Evolutionary conservation across 2,113 vertebrate species (phyloP).

Genomic region (Austrofundulus limnaeus): DNA sequence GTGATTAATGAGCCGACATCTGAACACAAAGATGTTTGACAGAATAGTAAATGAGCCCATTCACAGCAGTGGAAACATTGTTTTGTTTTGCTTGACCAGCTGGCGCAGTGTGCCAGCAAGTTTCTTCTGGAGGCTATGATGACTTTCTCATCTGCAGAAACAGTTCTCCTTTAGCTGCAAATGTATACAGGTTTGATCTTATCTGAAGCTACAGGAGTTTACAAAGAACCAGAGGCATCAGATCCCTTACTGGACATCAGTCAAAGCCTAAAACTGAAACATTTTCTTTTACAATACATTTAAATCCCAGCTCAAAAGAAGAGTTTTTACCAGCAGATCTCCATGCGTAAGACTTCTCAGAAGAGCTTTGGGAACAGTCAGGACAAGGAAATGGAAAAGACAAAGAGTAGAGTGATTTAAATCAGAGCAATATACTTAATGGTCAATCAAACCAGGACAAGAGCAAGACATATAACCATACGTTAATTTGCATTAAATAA

Average conservation of each 20-base stretch:
- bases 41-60: constrained; percentile 46
- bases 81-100: constrained; percentile 36
- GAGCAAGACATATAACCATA: not conserved
- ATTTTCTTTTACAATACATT: not conserved
- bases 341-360: constrained; percentile 98
- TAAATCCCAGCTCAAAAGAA: not conserved
- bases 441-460: constrained; percentile 21
- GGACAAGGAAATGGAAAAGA: constrained; percentile 20
- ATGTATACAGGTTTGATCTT: constrained; percentile 9
- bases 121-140: constrained; percentile 18
- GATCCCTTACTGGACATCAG: no score
- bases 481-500: not conserved
- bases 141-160: constrained; percentile 22
- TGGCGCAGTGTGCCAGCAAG: constrained; percentile 19
- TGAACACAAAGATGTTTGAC: constrained; percentile 32
- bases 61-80: constrained; percentile 12
- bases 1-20: constrained; percentile 31
- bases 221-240: not conserved
- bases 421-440: constrained; percentile 43
- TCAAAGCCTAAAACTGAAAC: no score
- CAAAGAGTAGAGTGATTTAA: constrained; percentile 28
- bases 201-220: not conserved
- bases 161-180: not conserved
- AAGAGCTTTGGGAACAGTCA: constrained; percentile 84
- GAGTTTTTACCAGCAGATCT: constrained; percentile 89